Evolutionary conservation across 2,888 invertebrate species (phyloP), one percentile per base, ranked within the genome.

Genomic region (Lasioglossum morio): DNA sequence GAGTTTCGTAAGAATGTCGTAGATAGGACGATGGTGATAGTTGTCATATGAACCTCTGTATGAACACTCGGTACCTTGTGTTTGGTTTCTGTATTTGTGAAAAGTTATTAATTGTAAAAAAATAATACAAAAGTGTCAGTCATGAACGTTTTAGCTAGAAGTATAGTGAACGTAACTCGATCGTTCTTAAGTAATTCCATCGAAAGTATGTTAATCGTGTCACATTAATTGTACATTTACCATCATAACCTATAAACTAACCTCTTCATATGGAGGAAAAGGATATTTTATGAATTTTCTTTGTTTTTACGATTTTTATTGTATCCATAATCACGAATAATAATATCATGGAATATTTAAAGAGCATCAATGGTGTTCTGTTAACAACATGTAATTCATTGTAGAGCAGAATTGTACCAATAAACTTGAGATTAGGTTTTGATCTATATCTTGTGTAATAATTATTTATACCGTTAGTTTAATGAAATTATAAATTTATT

Each of bases 111-210:
- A 27, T 81, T 77, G 7, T 75, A 37, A 30, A 23, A 16, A 69
- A 84, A 63, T 66, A 69, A 14, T 37, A 53, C 34, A 70, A 73
- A 84, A 74, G 74, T 19, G 37, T 72, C 66, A 72, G 77, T 40
- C 77, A 94, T 94, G 94, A 94, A 92, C 79, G 79, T 92, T 66
- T 82, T 94, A 46, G 79, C 88, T 8, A 92, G 75, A 73, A 89
- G 87, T 72, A 46, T 93, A 66, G 81, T 88, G 23, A 91, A 77
- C 30, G 83, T 92, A 34, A 88, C 92, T 19, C 89, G 82, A 70
- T 75, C 89, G 27, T 92, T 88, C 46, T 14, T 93, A 23, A 77
- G 87, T 72, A 93, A 81, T 79, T 84, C 91, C 34, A 75, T 90
- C 2, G 81, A 87, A 91, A 93, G 94, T 94, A 93, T 70, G 72